Base-by-base conservation (phyloP, 2,113 vertebrate genomes). In the Elaphurus davidianus region DNA sequence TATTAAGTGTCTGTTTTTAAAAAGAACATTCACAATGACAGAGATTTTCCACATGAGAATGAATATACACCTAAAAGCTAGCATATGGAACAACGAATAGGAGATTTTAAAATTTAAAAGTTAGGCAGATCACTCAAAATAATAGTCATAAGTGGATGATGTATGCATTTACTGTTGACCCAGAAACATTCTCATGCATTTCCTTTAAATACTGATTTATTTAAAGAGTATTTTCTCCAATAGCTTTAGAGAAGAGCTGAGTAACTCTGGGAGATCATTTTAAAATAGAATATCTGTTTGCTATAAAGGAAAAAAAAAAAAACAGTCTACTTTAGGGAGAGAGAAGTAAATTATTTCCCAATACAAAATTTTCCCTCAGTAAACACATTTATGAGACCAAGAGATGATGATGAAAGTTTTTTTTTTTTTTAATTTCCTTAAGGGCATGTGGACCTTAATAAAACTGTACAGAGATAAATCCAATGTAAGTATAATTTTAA, bases 331-430 rank as follows among this genome's bases (percentile, higher is more conserved):
- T 92, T 52, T 30, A 36, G 52, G 15, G n/a, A 88, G 27, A 94
- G 17, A 64, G 27, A 43, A 54, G 50, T 8, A 96, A 92, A 97
- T 97, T 91, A 96, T 95, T 94, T 97, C 62, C 43, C 57, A 60
- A 33, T 87, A 50, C 33, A 92, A 87, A 93, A 94, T 81, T 94
- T 92, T 55, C 62, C 83, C 96, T 76, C 47, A 59, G n/a, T 84
- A 92, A 96, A 89, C 82, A 95, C 33, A 85, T 92, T 91, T 94
- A 96, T 54, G 33, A 97, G 88, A 93, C 54, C 91, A 90, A 92
- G 40, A 87, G 30, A 96, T 59, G 47, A 78, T 33, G 27, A 60
- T 30, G 21, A 91, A 60, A 78, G 36, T n/a, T 45, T 40, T 40
- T 57, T 60, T 59, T 23, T 57, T 64, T 74, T 27, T 81, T 67